Evolutionary conservation across 2,888 invertebrate species (phyloP), one percentile per base, ranked within the genome.

Genomic region (Dryocosmus kuriphilus): DNA sequence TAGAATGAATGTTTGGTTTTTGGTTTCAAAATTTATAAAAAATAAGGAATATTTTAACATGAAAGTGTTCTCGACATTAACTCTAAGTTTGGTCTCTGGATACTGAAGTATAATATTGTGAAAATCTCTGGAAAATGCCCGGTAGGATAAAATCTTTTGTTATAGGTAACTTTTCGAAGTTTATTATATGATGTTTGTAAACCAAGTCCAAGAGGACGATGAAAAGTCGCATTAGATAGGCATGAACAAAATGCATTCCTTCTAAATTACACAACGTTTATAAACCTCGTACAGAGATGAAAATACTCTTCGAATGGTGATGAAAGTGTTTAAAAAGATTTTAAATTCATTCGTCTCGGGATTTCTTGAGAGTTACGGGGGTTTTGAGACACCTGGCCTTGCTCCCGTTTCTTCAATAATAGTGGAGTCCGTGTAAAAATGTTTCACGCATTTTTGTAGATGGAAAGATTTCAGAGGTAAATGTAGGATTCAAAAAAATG

Each of bases 51-150:
- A n/a, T 22, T 63, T 35, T 11, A 22, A 32, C 22, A 14, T 27
- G 14, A 2, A 67, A 67, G 30, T 51, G 4, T 51, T 30, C 30
- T 71, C n/a, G 6, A 32, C 4, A 51, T 30, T 71, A 46, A 27
- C 11, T 30, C 11, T 30, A 51, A 71, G 32, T 51, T 71, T n/a
- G 51, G 32, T 46, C n/a, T 46, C 51, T 71, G 51, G 51, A n/a
- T n/a, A n/a, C n/a, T n/a, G n/a, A n/a, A n/a, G n/a, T n/a, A 51
- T 32, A 22, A 51, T 30, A 71, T 71, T 71, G n/a, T 30, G 71
- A n/a, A 71, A 71, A 51, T 71, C 6, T 51, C 32, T 71, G 71
- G 71, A 71, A 51, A 51, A 71, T 55, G 71, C 71, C 71, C 22
- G n/a, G 51, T 51, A 71, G 32, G 32, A 71, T 51, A n/a, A 38